Base-by-base conservation (phyloP, 2,797 vertebrate species). In the Poeciliopsis presidionis region DNA sequence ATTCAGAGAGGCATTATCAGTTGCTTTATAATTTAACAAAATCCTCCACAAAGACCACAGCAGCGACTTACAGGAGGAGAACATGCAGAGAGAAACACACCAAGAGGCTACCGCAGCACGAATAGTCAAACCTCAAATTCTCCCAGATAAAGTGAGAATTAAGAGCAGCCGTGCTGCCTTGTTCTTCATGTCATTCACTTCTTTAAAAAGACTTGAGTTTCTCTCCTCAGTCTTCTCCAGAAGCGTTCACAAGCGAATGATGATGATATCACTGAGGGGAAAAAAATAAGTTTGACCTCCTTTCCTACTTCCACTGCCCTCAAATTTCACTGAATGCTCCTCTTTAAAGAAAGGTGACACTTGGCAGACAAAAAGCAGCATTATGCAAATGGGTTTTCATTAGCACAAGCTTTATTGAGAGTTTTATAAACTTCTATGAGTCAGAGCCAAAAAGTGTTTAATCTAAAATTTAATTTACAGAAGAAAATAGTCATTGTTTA, bases 1-100 rank as follows among this genome's bases (percentile, higher is more conserved):
- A 87, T 88, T 92, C 87, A 78, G 61, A 79, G 79, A 57, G 82
- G 71, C 81, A 88, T 91, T 91, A 92, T 92, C 92, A 83, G 89
- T 83, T 53, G 85, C 90, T 78, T 88, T 84, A 82, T 88, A 90
- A 93, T 93, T 94, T 86, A 90, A 92, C 85, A 83, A 90, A 93
- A 90, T 92, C 91, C 91, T 81, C 61, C 83, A 87, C 87, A 88
- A 89, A 91, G 88, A 88, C 79, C 86, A 84, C 78, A 14, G 76
- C 74, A 1, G 69, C 47, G 79, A 83, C 80, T 84, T 75, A 83
- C 84, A 86, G 80, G 72, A 80, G 33, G 67, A 47, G 77, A 80
- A 81, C 82, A 76, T 61, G 47, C 59, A 47, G 33, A 25, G 45
- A 70, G 67, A 43, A 28, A 70, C 25, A 28, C 41, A 70, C 39